A percentile compares a stretch with the other conserved stretches of the same genome.
Conservation (phyloP, 2,113 vertebrate species). For the Porphyrio hochstetteri region DNA sequence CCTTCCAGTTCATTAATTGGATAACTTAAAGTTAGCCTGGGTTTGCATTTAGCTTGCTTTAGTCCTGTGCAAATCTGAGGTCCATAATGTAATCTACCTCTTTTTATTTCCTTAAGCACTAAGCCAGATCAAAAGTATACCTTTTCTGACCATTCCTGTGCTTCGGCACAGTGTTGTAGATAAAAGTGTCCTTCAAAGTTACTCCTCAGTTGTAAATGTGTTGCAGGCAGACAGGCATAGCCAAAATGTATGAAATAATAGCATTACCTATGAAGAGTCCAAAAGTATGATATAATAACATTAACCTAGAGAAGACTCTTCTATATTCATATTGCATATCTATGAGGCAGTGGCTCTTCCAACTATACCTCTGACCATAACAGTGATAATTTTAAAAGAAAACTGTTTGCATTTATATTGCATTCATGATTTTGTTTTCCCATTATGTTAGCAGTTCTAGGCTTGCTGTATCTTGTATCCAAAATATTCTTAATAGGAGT, state of each 20-base stretch:
- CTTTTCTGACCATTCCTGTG: neutral
- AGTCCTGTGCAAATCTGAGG: neutral
- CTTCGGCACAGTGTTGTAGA: neutral
- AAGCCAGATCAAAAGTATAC: neutral
- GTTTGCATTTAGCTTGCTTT: neutral
- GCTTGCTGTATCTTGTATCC: neutral
- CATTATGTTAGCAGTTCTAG: neutral
- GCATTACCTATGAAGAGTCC: neutral
- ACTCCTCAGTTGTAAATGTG: neutral
- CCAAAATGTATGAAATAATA: neutral
- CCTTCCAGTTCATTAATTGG: neutral
- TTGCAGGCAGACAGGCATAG: neutral
- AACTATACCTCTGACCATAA: neutral
- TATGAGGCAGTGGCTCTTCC: neutral
- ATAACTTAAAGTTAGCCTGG: neutral
- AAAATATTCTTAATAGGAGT: neutral
- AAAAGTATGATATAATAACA: neutral
- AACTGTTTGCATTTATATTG: neutral
- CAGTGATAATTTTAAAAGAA: neutral
- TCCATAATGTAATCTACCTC: neutral
- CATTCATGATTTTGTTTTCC: neutral
- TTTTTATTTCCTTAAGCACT: neutral
- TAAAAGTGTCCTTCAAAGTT: neutral
- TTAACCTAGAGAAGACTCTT: neutral
- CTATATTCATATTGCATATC: neutral